phyloP scores from a whole-genome alignment of 2,888 invertebrate genomes.

The Drosophila paranaensis region DNA sequence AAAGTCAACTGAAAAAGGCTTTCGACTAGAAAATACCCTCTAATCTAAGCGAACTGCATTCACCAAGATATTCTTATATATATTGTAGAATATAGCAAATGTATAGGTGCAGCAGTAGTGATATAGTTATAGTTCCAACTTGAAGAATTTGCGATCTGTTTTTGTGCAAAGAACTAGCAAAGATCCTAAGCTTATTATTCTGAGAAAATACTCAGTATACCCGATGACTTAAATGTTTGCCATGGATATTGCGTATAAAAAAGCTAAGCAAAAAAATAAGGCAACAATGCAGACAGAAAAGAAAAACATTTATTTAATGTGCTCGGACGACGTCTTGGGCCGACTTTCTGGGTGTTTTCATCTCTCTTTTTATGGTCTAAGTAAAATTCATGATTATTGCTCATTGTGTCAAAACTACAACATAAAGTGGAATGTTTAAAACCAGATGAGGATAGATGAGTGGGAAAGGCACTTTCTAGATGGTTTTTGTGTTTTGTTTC shows the following conservation, averaged over 20 bases:
- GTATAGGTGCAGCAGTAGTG: too few species aligned
- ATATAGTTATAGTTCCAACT: not conserved
- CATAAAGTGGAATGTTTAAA: slow-evolving; percentile 80
- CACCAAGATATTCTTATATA: not conserved
- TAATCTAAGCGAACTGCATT: not conserved
- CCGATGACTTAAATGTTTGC: not conserved
- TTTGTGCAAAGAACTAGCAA: not conserved
- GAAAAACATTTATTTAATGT: slow-evolving; percentile 82
- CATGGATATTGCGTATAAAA: slow-evolving; percentile 7
- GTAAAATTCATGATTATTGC: slow-evolving; percentile 81
- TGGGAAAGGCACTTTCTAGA: slow-evolving; percentile 41
- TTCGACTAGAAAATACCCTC: not conserved
- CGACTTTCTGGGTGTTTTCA: slow-evolving; percentile 29
- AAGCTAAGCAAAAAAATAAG: slow-evolving; percentile 35
- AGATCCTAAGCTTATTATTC: not conserved
- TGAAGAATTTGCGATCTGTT: not conserved
- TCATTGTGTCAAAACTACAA: slow-evolving; percentile 80
- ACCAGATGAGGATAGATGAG: slow-evolving; percentile 74
- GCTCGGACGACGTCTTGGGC: slow-evolving; percentile 65
- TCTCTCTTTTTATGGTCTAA: slow-evolving; percentile 68
- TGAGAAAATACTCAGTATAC: not conserved
- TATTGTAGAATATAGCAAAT: too few species aligned
- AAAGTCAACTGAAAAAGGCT: not conserved
- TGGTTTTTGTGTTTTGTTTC: slow-evolving; percentile 21
- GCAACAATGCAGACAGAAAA: slow-evolving; percentile 64